phyloP scores from a whole-genome alignment of 1,140 invertebrate genomes.

The Saccostrea glomerata region DNA sequence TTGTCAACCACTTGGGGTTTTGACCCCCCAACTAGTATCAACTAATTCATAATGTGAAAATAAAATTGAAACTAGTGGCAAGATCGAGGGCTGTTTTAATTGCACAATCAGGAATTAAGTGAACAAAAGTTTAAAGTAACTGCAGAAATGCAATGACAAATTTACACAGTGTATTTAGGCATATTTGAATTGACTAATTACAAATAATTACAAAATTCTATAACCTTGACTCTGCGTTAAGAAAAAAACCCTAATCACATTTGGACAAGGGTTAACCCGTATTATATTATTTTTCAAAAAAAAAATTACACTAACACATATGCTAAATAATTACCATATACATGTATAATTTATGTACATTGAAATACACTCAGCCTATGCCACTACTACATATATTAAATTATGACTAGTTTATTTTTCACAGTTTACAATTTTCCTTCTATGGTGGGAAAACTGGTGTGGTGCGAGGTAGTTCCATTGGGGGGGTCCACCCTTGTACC shows the following conservation, averaged over 20 bases:
- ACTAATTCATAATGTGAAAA: constrained; percentile 10
- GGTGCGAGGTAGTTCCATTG: constrained; percentile 20
- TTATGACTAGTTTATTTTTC: constrained; percentile 26
- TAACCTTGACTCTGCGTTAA: not conserved
- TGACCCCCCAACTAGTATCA: not conserved
- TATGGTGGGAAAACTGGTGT: constrained; percentile 9
- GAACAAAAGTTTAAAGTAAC: not conserved
- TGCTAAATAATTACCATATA: constrained; percentile 30
- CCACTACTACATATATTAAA: constrained; percentile 30
- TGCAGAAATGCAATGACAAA: not conserved
- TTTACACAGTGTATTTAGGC: not conserved
- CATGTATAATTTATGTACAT: constrained; percentile 38
- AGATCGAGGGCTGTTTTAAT: not conserved
- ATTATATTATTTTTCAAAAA: constrained; percentile 3
- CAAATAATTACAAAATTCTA: not conserved
- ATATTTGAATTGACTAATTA: not conserved
- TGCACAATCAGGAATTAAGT: not conserved
- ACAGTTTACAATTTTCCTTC: constrained; percentile 21
- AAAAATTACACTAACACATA: constrained; percentile 5
- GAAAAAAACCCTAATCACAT: constrained; percentile 29
- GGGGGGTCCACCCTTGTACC: constrained; percentile 26
- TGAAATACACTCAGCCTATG: constrained; percentile 19
- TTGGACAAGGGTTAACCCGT: constrained; percentile 37
- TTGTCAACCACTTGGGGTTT: not conserved
- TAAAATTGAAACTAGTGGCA: constrained; percentile 26